Evolutionary conservation across 2,113 vertebrate species (phyloP).

Genomic region (Emydura subglobosa): DNA sequence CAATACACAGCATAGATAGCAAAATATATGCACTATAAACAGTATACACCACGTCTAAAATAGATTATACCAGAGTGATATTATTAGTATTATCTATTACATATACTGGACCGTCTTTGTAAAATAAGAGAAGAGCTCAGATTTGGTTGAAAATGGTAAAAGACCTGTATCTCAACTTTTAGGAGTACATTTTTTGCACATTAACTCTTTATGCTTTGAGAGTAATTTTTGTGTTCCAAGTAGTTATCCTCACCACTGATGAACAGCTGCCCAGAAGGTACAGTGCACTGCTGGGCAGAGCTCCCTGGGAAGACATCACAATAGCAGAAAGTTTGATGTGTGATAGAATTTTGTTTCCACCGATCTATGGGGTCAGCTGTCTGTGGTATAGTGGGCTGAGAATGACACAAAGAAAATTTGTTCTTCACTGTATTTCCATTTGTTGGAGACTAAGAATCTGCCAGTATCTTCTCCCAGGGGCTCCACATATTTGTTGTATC

Average conservation of each 20-base stretch:
- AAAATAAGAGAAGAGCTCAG: not conserved
- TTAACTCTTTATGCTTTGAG: not conserved
- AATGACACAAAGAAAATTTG: not conserved
- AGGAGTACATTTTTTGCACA: not conserved
- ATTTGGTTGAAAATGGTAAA: not conserved
- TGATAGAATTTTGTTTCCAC: constrained; percentile 8
- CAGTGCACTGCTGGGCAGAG: constrained; percentile 30
- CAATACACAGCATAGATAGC: not conserved
- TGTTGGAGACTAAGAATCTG: constrained; percentile 4
- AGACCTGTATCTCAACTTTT: not conserved
- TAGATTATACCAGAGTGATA: not conserved
- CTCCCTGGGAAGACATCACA: constrained; percentile 29
- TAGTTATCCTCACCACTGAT: not conserved
- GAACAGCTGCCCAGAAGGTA: constrained; percentile 12
- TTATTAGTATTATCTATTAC: not conserved
- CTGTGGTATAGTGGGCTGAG: not conserved
- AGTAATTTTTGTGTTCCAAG: not conserved
- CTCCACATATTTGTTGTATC: constrained; percentile 30
- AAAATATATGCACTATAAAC: not conserved
- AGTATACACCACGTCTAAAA: not conserved
- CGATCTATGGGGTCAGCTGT: not conserved
- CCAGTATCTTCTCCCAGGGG: not conserved
- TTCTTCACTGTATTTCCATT: constrained; percentile 18
- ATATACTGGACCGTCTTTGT: not conserved
- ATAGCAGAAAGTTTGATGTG: not conserved